Evolutionary conservation across 1,140 invertebrate genomes (phyloP).

Genomic region (Anthonomus grandis): DNA sequence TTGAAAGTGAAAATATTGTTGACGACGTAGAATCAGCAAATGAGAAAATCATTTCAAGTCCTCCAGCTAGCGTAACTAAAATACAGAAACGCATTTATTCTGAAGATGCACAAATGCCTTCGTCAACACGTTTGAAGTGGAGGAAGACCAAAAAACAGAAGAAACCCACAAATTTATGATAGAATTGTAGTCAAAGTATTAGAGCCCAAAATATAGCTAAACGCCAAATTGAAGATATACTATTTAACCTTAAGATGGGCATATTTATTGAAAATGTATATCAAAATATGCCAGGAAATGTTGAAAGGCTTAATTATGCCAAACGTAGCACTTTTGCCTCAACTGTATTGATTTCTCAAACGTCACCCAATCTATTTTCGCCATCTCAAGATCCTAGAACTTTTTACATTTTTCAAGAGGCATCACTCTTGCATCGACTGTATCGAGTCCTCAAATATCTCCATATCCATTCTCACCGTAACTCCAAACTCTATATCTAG

Average conservation of each 20-base stretch:
- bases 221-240: not conserved
- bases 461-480: not conserved
- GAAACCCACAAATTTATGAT: not conserved
- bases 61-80: not conserved
- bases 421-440: not conserved
- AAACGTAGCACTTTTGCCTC: not conserved
- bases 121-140: not conserved
- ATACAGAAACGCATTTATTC: not conserved
- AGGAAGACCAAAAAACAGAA: not conserved
- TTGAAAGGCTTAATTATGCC: too few species aligned
- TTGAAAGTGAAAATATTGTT: not conserved
- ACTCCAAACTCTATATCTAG: not conserved
- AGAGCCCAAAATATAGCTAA: not conserved
- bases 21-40: not conserved
- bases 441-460: too few species aligned
- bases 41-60: not conserved
- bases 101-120: not conserved
- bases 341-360: not conserved
- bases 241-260: not conserved
- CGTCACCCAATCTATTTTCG: not conserved
- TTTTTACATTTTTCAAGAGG: too few species aligned
- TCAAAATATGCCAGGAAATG: not conserved
- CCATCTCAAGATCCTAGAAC: not conserved
- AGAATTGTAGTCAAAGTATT: not conserved
- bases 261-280: not conserved